A percentile compares a stretch with the other conserved stretches of the same genome.
phyloP scores from a whole-genome alignment of 2,113 vertebrate genomes.

The Oncorhynchus mykiss region DNA sequence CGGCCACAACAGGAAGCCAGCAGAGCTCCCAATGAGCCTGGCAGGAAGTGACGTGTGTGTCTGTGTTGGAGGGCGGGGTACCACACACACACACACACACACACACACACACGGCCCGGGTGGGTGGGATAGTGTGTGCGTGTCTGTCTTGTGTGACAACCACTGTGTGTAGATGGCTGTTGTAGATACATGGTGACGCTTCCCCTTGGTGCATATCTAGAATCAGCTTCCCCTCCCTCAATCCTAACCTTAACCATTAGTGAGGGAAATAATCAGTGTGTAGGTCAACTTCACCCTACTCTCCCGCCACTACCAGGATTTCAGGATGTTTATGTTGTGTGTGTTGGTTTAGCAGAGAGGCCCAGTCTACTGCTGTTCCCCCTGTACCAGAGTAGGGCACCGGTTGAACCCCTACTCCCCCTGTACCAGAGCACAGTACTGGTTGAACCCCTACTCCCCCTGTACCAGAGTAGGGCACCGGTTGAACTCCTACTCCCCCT shows the following conservation, averaged over 20 bases:
- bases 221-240: too few relatives aligned
- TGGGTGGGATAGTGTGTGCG: neutral
- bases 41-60: constrained; percentile 42
- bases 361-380: neutral
- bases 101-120: too few relatives aligned
- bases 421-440: too few relatives aligned
- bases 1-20: neutral
- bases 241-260: neutral
- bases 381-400: too few relatives aligned
- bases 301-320: constrained; percentile 1
- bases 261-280: neutral
- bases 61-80: too few relatives aligned
- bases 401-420: too few relatives aligned
- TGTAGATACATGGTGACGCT: neutral
- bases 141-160: neutral
- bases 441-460: too few relatives aligned
- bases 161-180: neutral
- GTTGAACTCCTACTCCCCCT: too few relatives aligned
- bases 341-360: constrained; percentile 60
- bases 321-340: constrained; percentile 57
- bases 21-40: constrained; percentile 17
- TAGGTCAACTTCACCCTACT: neutral
- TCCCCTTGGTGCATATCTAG: neutral
- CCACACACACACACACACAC: too few relatives aligned
- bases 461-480: too few relatives aligned